Evolutionary conservation across 2,888 invertebrate genomes (phyloP), one percentile per base, ranked within the genome.

Genomic region (Brenthis hecate): DNA sequence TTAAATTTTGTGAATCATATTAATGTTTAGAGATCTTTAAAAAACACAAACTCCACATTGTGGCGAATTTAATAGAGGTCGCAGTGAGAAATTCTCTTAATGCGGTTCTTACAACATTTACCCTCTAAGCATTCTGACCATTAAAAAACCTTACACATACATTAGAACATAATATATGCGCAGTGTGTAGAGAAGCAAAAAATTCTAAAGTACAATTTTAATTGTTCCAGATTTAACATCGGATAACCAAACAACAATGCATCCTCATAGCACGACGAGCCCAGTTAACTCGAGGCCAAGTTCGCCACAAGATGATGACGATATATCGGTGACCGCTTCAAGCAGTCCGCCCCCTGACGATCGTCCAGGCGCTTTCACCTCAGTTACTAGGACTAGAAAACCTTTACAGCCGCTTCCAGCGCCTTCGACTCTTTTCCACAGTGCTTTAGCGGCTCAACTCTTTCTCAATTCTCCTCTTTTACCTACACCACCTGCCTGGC

Each of bases 401-500:
- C 94, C 89, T 48, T 80, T 89, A 80, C 92, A 92, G 63, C 92
- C 92, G 0, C 78, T 91, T 6, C 87, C 92, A 64, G 86, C 92
- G 3, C 88, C 93, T 8, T 94, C 94, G 3, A 89, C 86, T 61
- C 80, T 85, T 74, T 94, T 87, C 87, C 94, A 83, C 73, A 91
- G 88, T 74, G 91, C 88, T 69, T 77, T 90, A 77, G 96, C 96
- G 0, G 96, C 96, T 0, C 96, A 96, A 82, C 88, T 96, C 62
- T 96, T 96, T 80, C 91, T 96, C 51, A 96, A 96, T 80, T 94
- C 96, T 5, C 96, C 96, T 0, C 88, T 96, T 14, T 85, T 96
- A 72, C 96, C 96, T 1, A 96, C 96, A 1, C 96, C 96, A 6
- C 95, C 95, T 51, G 96, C 96, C 71, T 96, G 96, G 96, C 85